Percentiles rank a stretch among this genome's conserved stretches.
Evolutionary conservation across 2,113 vertebrate genomes (phyloP).

Genomic region (Casuarius casuarius): DNA sequence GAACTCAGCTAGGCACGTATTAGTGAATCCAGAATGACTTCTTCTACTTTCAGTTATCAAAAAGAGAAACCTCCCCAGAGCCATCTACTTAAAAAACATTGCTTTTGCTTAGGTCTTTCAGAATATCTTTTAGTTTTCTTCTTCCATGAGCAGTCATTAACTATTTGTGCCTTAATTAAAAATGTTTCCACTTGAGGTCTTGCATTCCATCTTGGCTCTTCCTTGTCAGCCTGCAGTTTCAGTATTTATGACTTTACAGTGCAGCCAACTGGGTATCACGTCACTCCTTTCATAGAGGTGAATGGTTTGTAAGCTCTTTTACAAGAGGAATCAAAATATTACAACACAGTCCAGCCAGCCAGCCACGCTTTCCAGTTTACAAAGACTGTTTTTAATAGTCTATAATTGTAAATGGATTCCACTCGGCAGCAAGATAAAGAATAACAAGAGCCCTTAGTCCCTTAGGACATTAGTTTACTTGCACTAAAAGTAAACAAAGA

Average conservation of each 20-base stretch:
- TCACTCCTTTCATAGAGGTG: background rate
- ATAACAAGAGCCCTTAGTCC: background rate
- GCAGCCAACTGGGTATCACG: background rate
- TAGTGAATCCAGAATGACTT: background rate
- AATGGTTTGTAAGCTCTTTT: background rate
- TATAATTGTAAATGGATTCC: background rate
- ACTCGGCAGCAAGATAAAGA: background rate
- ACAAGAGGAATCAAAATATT: background rate
- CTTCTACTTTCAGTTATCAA: background rate
- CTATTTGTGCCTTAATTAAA: constrained; percentile 38
- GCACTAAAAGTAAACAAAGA: background rate
- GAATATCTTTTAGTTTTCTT: background rate
- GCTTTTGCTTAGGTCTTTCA: background rate
- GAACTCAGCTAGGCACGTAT: background rate
- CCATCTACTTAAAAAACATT: background rate
- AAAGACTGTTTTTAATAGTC: background rate
- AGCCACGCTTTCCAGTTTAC: background rate
- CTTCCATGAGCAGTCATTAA: background rate
- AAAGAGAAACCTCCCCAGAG: background rate
- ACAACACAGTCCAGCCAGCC: background rate
- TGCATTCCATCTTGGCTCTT: background rate
- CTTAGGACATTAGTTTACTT: background rate
- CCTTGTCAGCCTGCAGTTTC: background rate
- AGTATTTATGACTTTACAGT: constrained; percentile 41
- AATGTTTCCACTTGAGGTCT: constrained; percentile 50